Evolutionary conservation across 2,888 invertebrate genomes (phyloP).

Genomic region (Nomada ruficornis): DNA sequence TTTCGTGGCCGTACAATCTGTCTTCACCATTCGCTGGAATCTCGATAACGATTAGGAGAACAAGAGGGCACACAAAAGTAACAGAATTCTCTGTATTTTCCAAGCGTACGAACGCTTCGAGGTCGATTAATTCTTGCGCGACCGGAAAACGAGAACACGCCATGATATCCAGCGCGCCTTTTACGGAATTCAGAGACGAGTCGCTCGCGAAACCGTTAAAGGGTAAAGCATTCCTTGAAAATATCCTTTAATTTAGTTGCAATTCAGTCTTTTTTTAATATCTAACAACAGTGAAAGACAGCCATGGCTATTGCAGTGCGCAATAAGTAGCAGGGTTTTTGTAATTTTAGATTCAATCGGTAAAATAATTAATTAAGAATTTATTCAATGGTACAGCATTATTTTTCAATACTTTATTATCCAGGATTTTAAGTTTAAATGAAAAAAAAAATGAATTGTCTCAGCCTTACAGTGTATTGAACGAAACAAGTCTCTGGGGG

Average conservation of each 20-base stretch:
- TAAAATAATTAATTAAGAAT: not conserved
- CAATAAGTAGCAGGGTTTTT: not conserved
- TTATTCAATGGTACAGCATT: not conserved
- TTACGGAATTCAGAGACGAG: conserved; percentile 16
- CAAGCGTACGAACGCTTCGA: conserved; percentile 5
- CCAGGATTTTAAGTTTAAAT: not conserved
- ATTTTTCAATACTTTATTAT: too few relatives aligned
- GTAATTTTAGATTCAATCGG: not conserved
- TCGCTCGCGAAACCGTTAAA: conserved; percentile 27
- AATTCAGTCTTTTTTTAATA: not conserved
- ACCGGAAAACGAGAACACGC: conserved; percentile 31
- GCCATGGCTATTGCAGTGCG: too few relatives aligned
- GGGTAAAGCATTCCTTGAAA: not conserved
- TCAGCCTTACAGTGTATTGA: not conserved
- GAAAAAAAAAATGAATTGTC: not conserved
- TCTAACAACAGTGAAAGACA: not conserved
- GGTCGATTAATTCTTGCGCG: conserved; percentile 28
- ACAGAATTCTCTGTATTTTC: not conserved
- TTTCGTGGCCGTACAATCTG: not conserved
- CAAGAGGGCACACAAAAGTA: not conserved
- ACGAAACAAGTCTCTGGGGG: not conserved
- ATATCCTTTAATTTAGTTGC: conserved; percentile 13
- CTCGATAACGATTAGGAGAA: not conserved
- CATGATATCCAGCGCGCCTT: conserved; percentile 21
- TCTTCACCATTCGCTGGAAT: not conserved